These are phyloP conservation scores for Polyommatus icarus DNA, from an alignment of 2,888 invertebrate genomes.

Conservation along the genomic window DNA sequence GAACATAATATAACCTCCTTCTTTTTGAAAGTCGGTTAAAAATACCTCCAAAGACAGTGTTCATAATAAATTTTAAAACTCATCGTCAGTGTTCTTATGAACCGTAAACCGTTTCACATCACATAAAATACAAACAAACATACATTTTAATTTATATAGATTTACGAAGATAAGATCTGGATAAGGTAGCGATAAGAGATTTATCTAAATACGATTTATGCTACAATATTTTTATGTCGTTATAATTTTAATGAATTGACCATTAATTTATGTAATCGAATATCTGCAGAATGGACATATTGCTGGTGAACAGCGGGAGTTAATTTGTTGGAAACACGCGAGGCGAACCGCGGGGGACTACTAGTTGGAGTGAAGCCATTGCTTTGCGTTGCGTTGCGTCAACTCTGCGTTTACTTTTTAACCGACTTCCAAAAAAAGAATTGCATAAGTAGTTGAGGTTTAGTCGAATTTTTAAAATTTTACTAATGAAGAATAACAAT, in stretches of 20 bases:
- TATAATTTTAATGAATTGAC: slow-evolving; percentile 30
- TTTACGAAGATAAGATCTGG: slow-evolving; percentile 9
- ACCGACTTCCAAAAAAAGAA: too few relatives aligned
- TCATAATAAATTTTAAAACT: neutral
- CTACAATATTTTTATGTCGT: slow-evolving; percentile 29
- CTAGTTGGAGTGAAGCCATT: slow-evolving; percentile 25
- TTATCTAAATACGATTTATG: slow-evolving; percentile 12
- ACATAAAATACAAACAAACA: slow-evolving; percentile 14
- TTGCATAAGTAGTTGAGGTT: too few relatives aligned
- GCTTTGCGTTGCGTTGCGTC: neutral
- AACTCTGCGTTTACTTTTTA: neutral
- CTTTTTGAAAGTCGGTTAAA: too few relatives aligned
- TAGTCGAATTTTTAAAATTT: too few relatives aligned
- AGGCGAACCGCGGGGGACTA: slow-evolving; percentile 35
- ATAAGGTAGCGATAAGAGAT: slow-evolving; percentile 11
- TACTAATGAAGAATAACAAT: too few relatives aligned
- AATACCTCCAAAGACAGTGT: neutral
- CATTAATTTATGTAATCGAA: slow-evolving; percentile 30
- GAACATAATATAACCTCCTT: too few relatives aligned
- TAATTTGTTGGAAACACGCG: slow-evolving; percentile 37
- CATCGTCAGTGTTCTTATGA: neutral
- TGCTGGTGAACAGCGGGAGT: slow-evolving; percentile 40
- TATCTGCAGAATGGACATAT: slow-evolving; percentile 34
- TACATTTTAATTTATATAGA: slow-evolving; percentile 12
- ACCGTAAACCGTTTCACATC: neutral